Evolutionary conservation across 2,888 invertebrate genomes (phyloP).

Genomic region (Sphinx pinastri): DNA sequence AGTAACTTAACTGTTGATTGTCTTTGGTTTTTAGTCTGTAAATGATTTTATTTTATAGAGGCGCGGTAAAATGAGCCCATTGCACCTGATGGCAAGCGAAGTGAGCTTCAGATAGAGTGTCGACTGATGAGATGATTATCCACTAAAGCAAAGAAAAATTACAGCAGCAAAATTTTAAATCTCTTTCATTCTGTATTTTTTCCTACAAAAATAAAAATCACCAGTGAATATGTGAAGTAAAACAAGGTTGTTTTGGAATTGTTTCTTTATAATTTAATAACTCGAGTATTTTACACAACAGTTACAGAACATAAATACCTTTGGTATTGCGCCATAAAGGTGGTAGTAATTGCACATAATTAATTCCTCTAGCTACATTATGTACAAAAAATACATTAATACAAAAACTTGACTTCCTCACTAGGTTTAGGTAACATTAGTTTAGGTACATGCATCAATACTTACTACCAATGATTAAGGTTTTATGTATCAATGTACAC

Average conservation of each 20-base stretch:
- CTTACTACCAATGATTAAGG: slow-evolving; percentile 46
- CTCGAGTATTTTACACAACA: slow-evolving; percentile 80
- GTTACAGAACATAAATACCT: slow-evolving; percentile 80
- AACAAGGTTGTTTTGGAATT: slow-evolving; percentile 15
- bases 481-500: slow-evolving; percentile 20
- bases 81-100: no score
- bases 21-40: no score
- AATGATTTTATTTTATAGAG: no score
- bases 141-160: no score
- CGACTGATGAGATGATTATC: no score
- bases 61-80: no score
- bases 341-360: slow-evolving; percentile 80
- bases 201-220: no score
- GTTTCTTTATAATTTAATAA: slow-evolving; percentile 69
- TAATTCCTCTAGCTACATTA: slow-evolving; percentile 75
- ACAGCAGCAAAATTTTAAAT: no score
- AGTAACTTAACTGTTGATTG: no score
- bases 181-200: no score
- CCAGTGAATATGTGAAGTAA: no score
- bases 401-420: slow-evolving; percentile 64
- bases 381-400: slow-evolving; percentile 79
- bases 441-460: slow-evolving; percentile 44
- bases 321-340: slow-evolving; percentile 76
- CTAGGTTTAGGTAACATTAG: slow-evolving; percentile 65
- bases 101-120: no score